phyloP scores from a whole-genome alignment of 92 coral and sea anemone species.

The Umimayanthus kanabou region DNA sequence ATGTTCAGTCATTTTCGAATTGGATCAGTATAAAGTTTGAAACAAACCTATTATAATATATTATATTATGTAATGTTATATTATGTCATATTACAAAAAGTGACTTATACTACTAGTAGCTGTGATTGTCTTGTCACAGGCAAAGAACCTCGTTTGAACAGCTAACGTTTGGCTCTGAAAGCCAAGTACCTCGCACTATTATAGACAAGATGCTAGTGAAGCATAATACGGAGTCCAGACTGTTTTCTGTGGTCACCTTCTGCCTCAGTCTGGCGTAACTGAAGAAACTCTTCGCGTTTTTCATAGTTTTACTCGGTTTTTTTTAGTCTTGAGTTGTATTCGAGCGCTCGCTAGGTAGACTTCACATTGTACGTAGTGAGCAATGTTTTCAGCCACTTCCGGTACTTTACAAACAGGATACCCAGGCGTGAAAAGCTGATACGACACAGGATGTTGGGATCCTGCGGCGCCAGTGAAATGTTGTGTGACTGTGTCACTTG shows the following conservation, averaged over 20 bases:
- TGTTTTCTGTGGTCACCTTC: not conserved
- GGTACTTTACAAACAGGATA: not conserved
- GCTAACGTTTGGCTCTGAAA: too few species aligned
- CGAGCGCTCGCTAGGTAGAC: not conserved
- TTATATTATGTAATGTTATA: too few species aligned
- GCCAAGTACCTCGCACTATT: not conserved
- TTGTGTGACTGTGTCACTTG: not conserved
- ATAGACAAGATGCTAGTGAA: too few species aligned
- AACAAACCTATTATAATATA: too few species aligned
- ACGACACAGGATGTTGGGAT: not conserved
- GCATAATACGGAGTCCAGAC: too few species aligned
- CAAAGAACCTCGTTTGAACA: not conserved
- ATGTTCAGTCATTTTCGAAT: not conserved
- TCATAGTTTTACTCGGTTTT: not conserved
- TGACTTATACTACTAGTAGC: not conserved
- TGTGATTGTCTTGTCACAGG: not conserved
- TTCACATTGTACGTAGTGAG: not conserved
- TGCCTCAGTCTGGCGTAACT: not conserved
- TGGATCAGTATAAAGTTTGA: too few species aligned
- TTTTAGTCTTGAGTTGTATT: not conserved
- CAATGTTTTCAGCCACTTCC: not conserved
- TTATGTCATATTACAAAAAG: not conserved
- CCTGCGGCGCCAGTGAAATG: not conserved
- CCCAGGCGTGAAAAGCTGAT: too few species aligned
- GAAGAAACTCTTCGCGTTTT: not conserved